A percentile compares a stretch with the other conserved stretches of the same genome.
Conservation (phyloP, 2,797 vertebrate species). For the Lagocephalus sceleratus region DNA sequence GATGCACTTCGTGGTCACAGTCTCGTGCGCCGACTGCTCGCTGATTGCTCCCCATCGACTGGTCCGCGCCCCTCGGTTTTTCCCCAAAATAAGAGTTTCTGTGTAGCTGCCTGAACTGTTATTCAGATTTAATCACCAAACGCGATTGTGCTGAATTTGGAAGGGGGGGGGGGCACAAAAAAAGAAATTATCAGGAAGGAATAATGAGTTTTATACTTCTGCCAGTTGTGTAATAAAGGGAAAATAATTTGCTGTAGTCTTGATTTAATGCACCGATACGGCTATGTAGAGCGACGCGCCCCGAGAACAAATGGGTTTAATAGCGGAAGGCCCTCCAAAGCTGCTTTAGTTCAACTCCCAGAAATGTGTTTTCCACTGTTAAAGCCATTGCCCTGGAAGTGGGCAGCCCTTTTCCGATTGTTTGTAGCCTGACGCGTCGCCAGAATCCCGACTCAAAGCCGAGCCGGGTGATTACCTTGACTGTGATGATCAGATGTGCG, state of each 20-base stretch:
- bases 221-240: constrained; percentile 10
- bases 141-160: no score
- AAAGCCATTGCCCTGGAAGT: neutral
- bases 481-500: constrained; percentile 17
- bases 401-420: neutral
- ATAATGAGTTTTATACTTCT: constrained; percentile 1
- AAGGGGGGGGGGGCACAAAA: no score
- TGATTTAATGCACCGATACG: no score
- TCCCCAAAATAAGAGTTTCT: no score
- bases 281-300: no score
- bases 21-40: no score
- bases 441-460: neutral
- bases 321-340: neutral
- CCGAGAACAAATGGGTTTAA: no score
- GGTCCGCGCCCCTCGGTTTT: no score
- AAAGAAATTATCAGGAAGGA: neutral
- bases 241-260: neutral
- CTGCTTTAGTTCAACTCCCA: neutral
- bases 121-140: no score
- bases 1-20: neutral
- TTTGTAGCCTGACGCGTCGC: neutral
- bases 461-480: constrained; percentile 3
- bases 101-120: no score
- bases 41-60: no score
- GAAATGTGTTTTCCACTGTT: neutral